These are phyloP conservation scores for Aricia agestis DNA, from an alignment of 1,140 invertebrate species.

Conservation along the genomic window DNA sequence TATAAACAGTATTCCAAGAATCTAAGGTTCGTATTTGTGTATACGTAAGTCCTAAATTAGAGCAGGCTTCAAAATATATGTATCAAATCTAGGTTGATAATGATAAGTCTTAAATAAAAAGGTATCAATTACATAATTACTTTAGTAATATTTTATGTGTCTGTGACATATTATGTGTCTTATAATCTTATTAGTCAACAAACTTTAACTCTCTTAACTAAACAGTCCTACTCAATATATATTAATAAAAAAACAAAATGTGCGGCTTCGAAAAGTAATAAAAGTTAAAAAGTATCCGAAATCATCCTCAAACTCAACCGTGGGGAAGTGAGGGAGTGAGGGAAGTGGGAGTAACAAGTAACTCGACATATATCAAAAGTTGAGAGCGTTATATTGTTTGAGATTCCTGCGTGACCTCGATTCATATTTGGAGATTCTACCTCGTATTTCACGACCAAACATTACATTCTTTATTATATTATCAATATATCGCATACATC, in stretches of 20 bases:
- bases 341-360: not conserved
- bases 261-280: not conserved
- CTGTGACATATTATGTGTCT: no score
- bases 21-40: not conserved
- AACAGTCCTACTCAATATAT: not conserved
- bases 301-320: not conserved
- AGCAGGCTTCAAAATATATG: no score
- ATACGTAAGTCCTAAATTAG: not conserved
- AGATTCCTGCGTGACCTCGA: not conserved
- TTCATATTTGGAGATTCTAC: no score
- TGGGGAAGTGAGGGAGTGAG: not conserved
- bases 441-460: no score
- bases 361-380: slow-evolving; percentile 4
- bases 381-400: slow-evolving; percentile 4
- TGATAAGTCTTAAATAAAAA: no score
- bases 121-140: no score
- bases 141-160: no score
- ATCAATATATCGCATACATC: no score
- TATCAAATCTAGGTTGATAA: no score
- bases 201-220: not conserved
- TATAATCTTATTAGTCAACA: no score
- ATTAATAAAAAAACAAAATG: not conserved
- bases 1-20: not conserved
- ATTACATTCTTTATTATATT: no score
- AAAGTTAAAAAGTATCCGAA: slow-evolving; percentile 1